phyloP scores from a whole-genome alignment of 2,113 vertebrate genomes.

The Myocastor coypus region DNA sequence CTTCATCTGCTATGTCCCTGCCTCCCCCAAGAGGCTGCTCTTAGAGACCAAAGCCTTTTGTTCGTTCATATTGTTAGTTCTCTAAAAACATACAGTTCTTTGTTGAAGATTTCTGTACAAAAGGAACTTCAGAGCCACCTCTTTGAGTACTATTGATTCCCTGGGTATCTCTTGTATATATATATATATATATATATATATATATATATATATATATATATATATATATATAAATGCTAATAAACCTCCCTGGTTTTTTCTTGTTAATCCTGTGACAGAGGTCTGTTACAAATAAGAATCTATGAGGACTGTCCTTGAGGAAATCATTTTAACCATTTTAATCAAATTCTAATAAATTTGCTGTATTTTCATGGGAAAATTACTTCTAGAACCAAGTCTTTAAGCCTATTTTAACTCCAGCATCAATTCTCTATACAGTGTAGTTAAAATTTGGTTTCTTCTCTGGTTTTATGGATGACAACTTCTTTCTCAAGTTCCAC shows the following conservation, averaged over 20 bases:
- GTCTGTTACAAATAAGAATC: background rate
- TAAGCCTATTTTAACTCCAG: conserved; percentile 50
- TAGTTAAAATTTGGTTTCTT: conserved; percentile 20
- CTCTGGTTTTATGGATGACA: background rate
- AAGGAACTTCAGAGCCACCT: background rate
- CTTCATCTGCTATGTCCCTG: background rate
- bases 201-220: too few relatives aligned
- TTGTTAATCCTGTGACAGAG: background rate
- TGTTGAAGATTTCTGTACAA: background rate
- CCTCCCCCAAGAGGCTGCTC: background rate
- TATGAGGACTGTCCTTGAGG: background rate
- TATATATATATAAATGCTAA: background rate
- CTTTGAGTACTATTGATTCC: background rate
- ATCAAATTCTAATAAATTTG: conserved; percentile 49
- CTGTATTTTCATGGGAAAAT: conserved; percentile 34
- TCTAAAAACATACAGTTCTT: background rate
- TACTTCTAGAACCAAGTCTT: conserved; percentile 51
- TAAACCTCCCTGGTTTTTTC: background rate
- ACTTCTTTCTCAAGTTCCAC: background rate
- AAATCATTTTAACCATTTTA: conserved; percentile 32
- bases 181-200: too few relatives aligned
- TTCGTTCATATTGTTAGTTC: background rate
- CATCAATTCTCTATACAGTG: conserved; percentile 48
- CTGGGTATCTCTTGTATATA: background rate
- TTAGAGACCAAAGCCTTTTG: background rate